These are phyloP conservation scores for Macropodus opercularis DNA, from an alignment of 2,797 vertebrate species.

Conservation along the genomic window DNA sequence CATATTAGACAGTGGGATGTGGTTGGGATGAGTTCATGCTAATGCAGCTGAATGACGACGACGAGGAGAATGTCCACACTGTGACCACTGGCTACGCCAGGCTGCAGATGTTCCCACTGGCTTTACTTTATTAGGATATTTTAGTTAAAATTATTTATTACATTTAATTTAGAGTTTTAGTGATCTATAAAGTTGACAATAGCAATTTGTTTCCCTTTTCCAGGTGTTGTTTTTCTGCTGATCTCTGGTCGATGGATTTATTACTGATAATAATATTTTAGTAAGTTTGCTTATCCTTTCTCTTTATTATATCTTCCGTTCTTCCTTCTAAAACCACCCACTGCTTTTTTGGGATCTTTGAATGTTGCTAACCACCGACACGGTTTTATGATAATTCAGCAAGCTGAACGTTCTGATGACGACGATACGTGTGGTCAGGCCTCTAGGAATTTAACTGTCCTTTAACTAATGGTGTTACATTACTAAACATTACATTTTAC, in stretches of 20 bases:
- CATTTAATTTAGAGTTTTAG: constrained; percentile 1
- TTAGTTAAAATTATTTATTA: not conserved
- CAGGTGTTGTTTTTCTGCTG: constrained; percentile 66
- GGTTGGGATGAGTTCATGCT: too few relatives aligned
- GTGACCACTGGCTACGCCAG: too few relatives aligned
- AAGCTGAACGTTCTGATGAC: too few relatives aligned
- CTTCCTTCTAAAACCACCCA: not conserved
- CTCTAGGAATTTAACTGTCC: too few relatives aligned
- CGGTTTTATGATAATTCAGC: too few relatives aligned
- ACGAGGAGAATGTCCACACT: too few relatives aligned
- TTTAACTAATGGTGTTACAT: too few relatives aligned
- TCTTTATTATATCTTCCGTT: not conserved
- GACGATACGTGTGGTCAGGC: too few relatives aligned
- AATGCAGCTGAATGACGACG: too few relatives aligned
- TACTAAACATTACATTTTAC: too few relatives aligned
- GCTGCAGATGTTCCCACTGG: not conserved
- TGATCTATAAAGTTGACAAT: constrained; percentile 2
- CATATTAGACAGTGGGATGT: too few relatives aligned
- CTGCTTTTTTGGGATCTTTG: not conserved
- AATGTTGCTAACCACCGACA: not conserved
- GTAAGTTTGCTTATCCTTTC: constrained; percentile 56
- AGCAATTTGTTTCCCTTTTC: constrained; percentile 35
- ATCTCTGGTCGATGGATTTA: constrained; percentile 78
- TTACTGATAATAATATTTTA: constrained; percentile 72
- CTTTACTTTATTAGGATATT: not conserved